Evolutionary conservation across 2,797 vertebrate species (phyloP).

Genomic region (Cynopterus sphinx): DNA sequence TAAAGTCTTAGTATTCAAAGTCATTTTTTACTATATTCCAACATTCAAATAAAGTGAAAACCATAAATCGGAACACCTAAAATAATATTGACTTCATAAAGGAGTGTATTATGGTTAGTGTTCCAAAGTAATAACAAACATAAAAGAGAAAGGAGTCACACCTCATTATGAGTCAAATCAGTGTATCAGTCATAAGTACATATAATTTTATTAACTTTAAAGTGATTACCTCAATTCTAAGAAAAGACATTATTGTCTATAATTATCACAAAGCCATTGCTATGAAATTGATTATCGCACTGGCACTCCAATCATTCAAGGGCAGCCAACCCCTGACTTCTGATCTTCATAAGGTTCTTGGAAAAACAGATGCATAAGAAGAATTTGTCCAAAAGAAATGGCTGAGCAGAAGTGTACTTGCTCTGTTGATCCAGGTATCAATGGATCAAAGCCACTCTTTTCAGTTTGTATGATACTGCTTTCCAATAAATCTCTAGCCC

Average conservation of each 20-base stretch:
- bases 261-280: background rate
- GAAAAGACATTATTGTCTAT: background rate
- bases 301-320: background rate
- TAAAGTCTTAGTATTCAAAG: background rate
- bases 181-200: background rate
- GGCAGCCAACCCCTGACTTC: background rate
- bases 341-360: background rate
- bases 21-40: background rate
- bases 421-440: background rate
- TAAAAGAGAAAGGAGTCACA: background rate
- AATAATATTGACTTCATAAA: constrained; percentile 33
- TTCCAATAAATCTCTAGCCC: background rate
- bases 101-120: background rate
- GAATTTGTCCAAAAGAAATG: constrained; percentile 50
- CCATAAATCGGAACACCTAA: background rate
- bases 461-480: background rate
- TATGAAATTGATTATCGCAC: constrained; percentile 20
- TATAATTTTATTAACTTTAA: constrained; percentile 30
- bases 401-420: background rate
- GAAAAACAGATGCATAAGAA: background rate
- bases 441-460: background rate
- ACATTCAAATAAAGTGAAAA: constrained; percentile 34
- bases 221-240: constrained; percentile 32
- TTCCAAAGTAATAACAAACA: background rate
- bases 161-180: background rate